Evolutionary conservation across 2,113 vertebrate species (phyloP).

Genomic region (Apistogramma diplotaenia): DNA sequence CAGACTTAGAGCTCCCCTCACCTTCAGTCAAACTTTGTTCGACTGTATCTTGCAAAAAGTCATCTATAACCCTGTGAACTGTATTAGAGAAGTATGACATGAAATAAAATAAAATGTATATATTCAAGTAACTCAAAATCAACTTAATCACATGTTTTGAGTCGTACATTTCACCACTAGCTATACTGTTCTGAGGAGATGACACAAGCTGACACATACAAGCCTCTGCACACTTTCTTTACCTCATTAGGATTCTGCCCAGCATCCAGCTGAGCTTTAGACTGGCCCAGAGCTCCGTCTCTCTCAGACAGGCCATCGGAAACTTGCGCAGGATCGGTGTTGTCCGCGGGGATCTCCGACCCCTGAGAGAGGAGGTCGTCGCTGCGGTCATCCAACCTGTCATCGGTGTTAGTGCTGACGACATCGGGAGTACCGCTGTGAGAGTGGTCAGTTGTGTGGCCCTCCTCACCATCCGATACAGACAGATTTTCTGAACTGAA

Average conservation of each 20-base stretch:
- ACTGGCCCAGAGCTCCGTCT: conserved; percentile 74
- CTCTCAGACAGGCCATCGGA: conserved; percentile 82
- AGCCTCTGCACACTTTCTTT: conserved; percentile 11
- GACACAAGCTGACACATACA: conserved; percentile 15
- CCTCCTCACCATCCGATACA: conserved; percentile 89
- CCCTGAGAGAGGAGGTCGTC: conserved; percentile 89
- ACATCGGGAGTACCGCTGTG: conserved; percentile 90
- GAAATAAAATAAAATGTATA: neutral
- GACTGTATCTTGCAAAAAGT: neutral
- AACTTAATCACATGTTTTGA: neutral
- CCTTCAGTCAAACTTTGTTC: neutral
- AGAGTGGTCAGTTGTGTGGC: conserved; percentile 89
- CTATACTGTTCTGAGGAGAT: neutral
- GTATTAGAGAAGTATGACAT: neutral
- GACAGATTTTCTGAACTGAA: conserved; percentile 93
- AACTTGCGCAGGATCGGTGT: conserved; percentile 77
- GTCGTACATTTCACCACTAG: neutral
- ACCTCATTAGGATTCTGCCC: conserved; percentile 82
- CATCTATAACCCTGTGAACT: neutral
- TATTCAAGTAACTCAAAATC: neutral
- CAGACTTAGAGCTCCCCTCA: neutral
- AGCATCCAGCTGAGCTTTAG: conserved; percentile 76
- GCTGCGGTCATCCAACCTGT: conserved; percentile 85
- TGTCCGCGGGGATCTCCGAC: conserved; percentile 87
- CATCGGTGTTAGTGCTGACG: conserved; percentile 90